Conservation (phyloP, 2,113 vertebrate genomes). For the Syngnathoides biaculeatus region DNA sequence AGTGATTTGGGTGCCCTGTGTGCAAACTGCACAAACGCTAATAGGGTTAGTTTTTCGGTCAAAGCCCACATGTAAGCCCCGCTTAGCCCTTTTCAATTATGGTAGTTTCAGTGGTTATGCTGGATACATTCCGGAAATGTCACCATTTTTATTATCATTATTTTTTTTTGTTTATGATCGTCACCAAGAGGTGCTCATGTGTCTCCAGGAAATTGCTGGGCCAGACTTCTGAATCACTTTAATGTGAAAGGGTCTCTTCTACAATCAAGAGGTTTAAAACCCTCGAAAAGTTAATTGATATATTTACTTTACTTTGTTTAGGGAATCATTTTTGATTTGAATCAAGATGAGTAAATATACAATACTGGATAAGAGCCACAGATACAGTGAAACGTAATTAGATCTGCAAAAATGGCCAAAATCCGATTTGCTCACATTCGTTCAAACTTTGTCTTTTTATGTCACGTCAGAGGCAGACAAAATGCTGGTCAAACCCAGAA, state of each 20-base stretch:
- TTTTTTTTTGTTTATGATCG: not conserved
- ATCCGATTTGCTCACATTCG: too few relatives aligned
- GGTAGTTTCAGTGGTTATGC: not conserved
- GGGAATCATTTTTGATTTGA: not conserved
- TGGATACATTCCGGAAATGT: slow-evolving; percentile 11
- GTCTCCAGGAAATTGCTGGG: not conserved
- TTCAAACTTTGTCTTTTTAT: too few relatives aligned
- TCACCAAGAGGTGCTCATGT: not conserved
- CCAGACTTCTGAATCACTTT: not conserved
- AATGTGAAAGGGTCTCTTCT: not conserved
- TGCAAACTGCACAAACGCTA: slow-evolving; percentile 23
- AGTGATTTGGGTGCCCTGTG: not conserved
- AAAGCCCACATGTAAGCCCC: slow-evolving; percentile 25
- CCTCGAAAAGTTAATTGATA: too few relatives aligned
- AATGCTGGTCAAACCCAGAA: too few relatives aligned
- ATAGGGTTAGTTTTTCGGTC: slow-evolving; percentile 18
- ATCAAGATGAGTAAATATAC: not conserved
- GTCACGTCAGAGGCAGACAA: too few relatives aligned
- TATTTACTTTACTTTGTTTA: too few relatives aligned
- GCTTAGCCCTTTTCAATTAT: not conserved
- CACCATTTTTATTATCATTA: slow-evolving; percentile 3
- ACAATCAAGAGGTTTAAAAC: too few relatives aligned
- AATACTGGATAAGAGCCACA: too few relatives aligned
- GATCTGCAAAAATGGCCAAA: too few relatives aligned
- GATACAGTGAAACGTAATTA: too few relatives aligned